A percentile compares a stretch with the other conserved stretches of the same genome.
These are phyloP conservation scores for Brachynemurus nebulosus DNA, from an alignment of 2,888 invertebrate genomes.

Conservation along the genomic window DNA sequence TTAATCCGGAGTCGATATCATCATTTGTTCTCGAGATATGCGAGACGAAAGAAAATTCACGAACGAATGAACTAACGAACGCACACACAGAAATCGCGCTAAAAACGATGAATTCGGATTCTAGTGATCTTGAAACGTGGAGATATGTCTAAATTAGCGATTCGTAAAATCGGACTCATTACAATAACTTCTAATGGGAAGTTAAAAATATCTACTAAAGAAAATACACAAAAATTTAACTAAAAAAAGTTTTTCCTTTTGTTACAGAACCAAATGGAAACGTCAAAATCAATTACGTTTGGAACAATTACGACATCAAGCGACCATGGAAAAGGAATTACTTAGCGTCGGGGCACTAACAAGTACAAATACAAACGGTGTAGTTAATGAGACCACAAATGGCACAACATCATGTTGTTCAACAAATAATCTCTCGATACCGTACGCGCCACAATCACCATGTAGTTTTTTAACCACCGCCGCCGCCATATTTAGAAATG, in stretches of 20 bases:
- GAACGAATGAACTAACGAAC: too few species aligned
- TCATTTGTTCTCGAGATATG: too few species aligned
- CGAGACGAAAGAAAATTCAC: too few species aligned
- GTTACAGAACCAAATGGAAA: conserved; percentile 71
- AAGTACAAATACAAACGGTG: conserved; percentile 19
- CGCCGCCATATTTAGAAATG: conserved; percentile 58
- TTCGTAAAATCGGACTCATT: too few species aligned
- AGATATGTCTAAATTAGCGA: too few species aligned
- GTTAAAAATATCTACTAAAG: neutral
- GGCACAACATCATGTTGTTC: conserved; percentile 26
- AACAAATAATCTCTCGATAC: conserved; percentile 20
- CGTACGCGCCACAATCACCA: conserved; percentile 30
- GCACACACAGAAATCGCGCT: too few species aligned
- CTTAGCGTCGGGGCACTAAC: conserved; percentile 25
- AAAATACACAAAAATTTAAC: neutral
- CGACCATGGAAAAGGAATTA: conserved; percentile 57
- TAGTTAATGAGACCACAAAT: conserved; percentile 17
- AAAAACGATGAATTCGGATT: too few species aligned
- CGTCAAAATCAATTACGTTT: conserved; percentile 74
- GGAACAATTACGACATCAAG: conserved; percentile 75
- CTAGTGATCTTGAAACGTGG: too few species aligned
- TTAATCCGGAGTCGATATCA: too few species aligned
- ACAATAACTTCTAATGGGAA: too few species aligned
- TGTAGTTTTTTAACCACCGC: conserved; percentile 56
- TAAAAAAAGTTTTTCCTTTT: neutral